A percentile compares a stretch with the other conserved stretches of the same genome.
These are phyloP conservation scores for Lytechinus variegatus DNA, from an alignment of 35 echinoderm and acorn worm species.

Conservation along the genomic window DNA sequence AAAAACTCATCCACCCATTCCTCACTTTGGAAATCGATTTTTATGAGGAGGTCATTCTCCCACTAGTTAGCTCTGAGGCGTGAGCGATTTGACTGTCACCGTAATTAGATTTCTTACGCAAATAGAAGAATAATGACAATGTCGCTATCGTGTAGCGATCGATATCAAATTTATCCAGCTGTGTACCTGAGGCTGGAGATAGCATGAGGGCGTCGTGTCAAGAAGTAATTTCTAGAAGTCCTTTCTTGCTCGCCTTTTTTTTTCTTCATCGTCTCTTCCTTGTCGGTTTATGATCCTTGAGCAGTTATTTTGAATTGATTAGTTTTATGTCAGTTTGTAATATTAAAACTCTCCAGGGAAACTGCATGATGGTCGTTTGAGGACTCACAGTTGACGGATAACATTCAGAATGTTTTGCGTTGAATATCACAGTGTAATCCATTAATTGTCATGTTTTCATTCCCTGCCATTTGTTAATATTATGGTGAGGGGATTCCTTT, in stretches of 20 bases:
- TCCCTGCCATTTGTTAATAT: no score
- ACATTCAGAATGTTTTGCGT: no score
- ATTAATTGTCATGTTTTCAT: no score
- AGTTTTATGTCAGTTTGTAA: not conserved
- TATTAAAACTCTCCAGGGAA: not conserved
- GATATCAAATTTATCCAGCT: slow-evolving; percentile 5
- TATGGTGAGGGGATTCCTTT: no score
- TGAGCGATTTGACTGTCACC: not conserved
- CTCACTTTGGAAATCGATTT: not conserved
- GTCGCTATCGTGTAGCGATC: slow-evolving; percentile 16
- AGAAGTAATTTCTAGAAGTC: not conserved
- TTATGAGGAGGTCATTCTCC: not conserved
- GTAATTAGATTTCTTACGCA: not conserved
- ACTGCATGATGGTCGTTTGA: not conserved
- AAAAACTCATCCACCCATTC: not conserved
- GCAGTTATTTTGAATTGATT: not conserved
- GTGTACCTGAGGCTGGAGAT: not conserved
- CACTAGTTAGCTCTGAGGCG: not conserved
- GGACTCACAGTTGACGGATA: no score
- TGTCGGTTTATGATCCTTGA: not conserved
- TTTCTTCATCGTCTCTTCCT: not conserved
- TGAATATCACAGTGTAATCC: no score
- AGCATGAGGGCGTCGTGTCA: not conserved
- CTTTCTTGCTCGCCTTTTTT: not conserved
- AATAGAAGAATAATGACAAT: not conserved